Conservation (phyloP, 2,797 vertebrate species). For the Neostethus bicornis region DNA sequence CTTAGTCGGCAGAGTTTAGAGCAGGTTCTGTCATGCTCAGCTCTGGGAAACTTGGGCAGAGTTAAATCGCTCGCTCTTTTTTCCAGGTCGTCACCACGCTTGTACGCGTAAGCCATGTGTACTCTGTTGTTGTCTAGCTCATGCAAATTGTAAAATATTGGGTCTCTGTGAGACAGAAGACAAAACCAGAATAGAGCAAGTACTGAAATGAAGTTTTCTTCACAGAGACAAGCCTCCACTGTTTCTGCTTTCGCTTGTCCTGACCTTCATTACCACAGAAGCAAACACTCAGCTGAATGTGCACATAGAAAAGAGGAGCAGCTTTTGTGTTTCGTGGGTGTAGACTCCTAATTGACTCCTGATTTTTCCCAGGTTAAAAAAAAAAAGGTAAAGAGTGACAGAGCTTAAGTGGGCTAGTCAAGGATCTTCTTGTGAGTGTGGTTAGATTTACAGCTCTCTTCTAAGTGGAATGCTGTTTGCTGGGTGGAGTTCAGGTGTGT, state of each 20-base stretch:
- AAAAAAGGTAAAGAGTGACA: constrained; percentile 15
- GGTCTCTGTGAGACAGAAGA: constrained; percentile 30
- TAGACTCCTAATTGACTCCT: constrained; percentile 14
- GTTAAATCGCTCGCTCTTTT: constrained; percentile 79
- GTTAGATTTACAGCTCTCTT: constrained; percentile 65
- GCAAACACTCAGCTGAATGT: constrained; percentile 45
- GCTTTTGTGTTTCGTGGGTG: constrained; percentile 27
- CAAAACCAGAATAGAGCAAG: constrained; percentile 48
- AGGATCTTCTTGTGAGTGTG: constrained; percentile 20
- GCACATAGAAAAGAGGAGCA: constrained; percentile 31
- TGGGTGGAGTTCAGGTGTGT: constrained; percentile 75
- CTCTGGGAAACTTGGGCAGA: constrained; percentile 81
- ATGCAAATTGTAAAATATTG: constrained; percentile 30
- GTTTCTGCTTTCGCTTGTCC: constrained; percentile 53
- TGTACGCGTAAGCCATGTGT: constrained; percentile 55
- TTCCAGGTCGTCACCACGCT: constrained; percentile 67
- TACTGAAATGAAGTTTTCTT: constrained; percentile 44
- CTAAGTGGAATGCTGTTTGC: constrained; percentile 72
- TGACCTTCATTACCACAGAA: constrained; percentile 52
- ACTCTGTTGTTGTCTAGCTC: constrained; percentile 18
- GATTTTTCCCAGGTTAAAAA: constrained; percentile 14
- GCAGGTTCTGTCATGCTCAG: constrained; percentile 82
- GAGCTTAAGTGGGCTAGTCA: constrained; percentile 19
- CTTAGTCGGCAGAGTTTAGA: constrained; percentile 71
- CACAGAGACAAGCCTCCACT: constrained; percentile 61